Base-by-base conservation (phyloP, 2,888 invertebrate species). In the Stenodera caucasica region DNA sequence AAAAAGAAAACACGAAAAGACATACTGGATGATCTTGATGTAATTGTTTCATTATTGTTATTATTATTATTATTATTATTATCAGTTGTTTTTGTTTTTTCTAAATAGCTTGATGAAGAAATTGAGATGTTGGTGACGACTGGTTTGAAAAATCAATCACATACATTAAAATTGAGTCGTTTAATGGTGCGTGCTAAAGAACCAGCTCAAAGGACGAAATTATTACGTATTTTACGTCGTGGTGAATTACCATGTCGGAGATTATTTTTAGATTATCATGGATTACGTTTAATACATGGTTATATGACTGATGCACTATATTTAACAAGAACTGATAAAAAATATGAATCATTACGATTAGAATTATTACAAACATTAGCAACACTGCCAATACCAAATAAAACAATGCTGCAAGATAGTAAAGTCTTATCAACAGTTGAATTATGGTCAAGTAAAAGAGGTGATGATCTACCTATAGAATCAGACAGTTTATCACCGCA, bases 171-270 rank as follows among this genome's bases (percentile, higher is more conserved):
- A 9, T 82, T 98, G 51, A 93, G 94, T 69, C 89, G 98, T 58
- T 85, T 96, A 59, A 95, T 98, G 88, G 94, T 98, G 18, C 87
- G 97, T 8, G 95, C 94, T 1, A 94, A 96, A 82, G 88, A 92
- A 64, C 82, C 88, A 3, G 86, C 88, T 67, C 90, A 93, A 51
- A 86, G 95, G 65, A 83, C 86, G 64, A 86, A 90, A 60, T 81
- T 98, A 4, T 82, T 98, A 67, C 84, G 89, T 12, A 84, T 97
- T 37, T 83, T 98, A 61, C 86, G 91, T 59, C 87, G 86, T 62
- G 92, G 92, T 0, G 93, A 92, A 77, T 82, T 91, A 71, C 90
- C 94, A 0, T 94, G 94, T 76, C 85, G 92, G 9, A 82, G 94
- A 14, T 84, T 97, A 64, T 97, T 98, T 82, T 85, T 95, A 57